Conservation (phyloP, 1,140 invertebrate species). For the Archivesica marissinica region DNA sequence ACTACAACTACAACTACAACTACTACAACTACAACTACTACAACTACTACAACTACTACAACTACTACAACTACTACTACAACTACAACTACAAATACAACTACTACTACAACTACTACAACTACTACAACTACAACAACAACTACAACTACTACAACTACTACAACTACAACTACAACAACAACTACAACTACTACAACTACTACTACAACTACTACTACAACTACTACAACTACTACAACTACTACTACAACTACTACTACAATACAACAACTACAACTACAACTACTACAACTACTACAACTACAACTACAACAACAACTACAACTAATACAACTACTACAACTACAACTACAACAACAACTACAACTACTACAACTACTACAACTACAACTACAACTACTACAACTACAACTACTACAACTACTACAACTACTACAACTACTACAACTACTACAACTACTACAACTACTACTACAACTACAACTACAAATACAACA, state of each 20-base stretch:
- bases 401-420: constrained; percentile 19
- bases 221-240: constrained; percentile 3
- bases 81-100: background rate
- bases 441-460: background rate
- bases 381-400: constrained; percentile 29
- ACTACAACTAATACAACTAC: constrained; percentile 35
- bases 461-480: constrained; percentile 35
- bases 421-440: background rate
- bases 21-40: constrained; percentile 28
- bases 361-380: background rate
- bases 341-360: background rate
- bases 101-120: constrained; percentile 16
- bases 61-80: constrained; percentile 22
- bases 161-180: constrained; percentile 9
- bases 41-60: background rate
- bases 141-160: background rate
- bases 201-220: background rate
- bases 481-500: constrained; percentile 5
- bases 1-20: constrained; percentile 41
- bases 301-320: constrained; percentile 8
- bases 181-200: constrained; percentile 8
- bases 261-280: background rate
- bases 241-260: background rate
- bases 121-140: constrained; percentile 3
- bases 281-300: constrained; percentile 45